Evolutionary conservation across 2,888 invertebrate genomes (phyloP).

Genomic region (Cryptops parisi): DNA sequence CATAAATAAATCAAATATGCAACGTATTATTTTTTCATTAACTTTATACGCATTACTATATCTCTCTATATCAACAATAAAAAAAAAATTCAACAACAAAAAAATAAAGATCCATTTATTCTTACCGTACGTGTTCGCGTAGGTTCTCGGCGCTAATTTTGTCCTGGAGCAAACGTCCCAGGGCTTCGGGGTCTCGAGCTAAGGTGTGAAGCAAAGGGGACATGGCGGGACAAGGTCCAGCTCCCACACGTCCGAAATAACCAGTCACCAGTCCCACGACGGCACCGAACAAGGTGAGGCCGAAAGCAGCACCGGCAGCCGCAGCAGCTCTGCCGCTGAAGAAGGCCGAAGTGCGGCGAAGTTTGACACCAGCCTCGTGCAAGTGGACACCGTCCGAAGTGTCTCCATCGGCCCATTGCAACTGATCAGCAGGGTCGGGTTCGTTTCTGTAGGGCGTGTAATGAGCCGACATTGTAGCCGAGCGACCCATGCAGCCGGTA

Average conservation of each 20-base stretch:
- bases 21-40: too few species aligned
- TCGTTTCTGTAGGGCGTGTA: conserved; percentile 4
- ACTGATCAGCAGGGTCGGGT: background rate
- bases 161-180: background rate
- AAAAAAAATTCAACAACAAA: too few species aligned
- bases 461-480: background rate
- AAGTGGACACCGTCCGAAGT: background rate
- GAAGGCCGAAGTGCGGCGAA: background rate
- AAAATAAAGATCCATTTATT: too few species aligned
- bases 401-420: background rate
- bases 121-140: background rate
- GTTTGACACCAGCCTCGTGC: background rate
- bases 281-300: background rate
- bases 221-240: too few species aligned
- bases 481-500: background rate
- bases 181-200: background rate
- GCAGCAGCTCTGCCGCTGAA: background rate
- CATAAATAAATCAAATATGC: too few species aligned
- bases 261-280: background rate
- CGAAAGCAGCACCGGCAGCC: background rate
- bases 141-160: background rate
- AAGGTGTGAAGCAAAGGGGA: too few species aligned
- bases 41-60: too few species aligned
- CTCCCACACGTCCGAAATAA: background rate
- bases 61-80: too few species aligned